Base-by-base conservation (phyloP, 1,140 invertebrate genomes). In the Teleogryllus occipitalis region DNA sequence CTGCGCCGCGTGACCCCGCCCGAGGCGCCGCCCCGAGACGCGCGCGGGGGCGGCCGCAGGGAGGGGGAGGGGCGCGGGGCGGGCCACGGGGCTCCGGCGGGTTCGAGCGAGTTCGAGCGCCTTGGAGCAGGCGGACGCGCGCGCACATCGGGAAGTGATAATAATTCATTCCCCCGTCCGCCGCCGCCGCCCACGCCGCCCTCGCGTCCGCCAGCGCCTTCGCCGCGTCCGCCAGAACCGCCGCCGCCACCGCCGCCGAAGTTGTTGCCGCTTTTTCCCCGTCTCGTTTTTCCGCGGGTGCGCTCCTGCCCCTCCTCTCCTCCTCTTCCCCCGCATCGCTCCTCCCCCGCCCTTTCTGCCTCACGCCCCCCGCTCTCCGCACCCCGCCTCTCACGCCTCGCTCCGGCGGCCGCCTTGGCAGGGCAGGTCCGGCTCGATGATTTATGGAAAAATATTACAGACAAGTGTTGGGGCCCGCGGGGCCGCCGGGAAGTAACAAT, bases 361-460 rank as follows among this genome's bases (percentile, higher is more conserved):
- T 5, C 46, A 21, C 65, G 27, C 47, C 21, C 47, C 47, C 5
- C 46, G 12, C 10, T 18, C 54, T 14, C 18, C 54, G 27, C 72
- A 18, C 72, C 72, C 2, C 21, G 72, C 15, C 15, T 18, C 21
- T 73, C 21, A 47, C 15, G n/a, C 65, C 46, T 46, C 65, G 27
- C 47, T 54, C 47, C 76, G 76, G n/a, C 46, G 12, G 54, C 54
- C 54, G 18, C 18, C 54, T 73, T 65, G 46, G 78, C 78, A 78
- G 78, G 83, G 83, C 83, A 83, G 83, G 82, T 84, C 82, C 83
- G 80, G 82, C 81, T 15, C 65, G 82, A 84, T 84, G 84, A 84
- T 84, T 84, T 84, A 84, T 84, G 83, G 81, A 82, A 82, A 65
- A 82, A 82, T 82, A 82, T 82, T 82, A 81, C 82, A 78, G 80